Evolutionary conservation across 2,113 vertebrate genomes (phyloP).

Genomic region (Perca flavescens): DNA sequence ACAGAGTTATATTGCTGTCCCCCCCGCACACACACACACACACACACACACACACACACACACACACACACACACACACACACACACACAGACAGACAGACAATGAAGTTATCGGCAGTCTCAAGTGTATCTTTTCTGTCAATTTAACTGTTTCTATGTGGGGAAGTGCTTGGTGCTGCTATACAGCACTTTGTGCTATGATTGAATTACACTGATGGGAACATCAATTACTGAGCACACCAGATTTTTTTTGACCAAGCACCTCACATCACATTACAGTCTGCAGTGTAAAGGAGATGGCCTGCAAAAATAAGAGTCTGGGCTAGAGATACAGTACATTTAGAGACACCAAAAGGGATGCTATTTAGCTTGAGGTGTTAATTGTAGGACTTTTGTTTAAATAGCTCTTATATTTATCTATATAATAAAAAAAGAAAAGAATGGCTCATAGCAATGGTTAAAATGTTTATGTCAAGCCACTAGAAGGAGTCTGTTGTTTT

Average conservation of each 20-base stretch:
- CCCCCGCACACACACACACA: too few relatives aligned
- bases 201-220: slow-evolving; percentile 82
- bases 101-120: slow-evolving; percentile 70
- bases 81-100: slow-evolving; percentile 32
- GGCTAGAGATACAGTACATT: neutral
- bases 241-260: slow-evolving; percentile 57
- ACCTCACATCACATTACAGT: slow-evolving; percentile 64
- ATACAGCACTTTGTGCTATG: slow-evolving; percentile 75
- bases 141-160: slow-evolving; percentile 75
- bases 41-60: slow-evolving; percentile 18
- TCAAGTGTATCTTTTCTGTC: slow-evolving; percentile 80
- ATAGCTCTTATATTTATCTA: too few relatives aligned
- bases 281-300: slow-evolving; percentile 24
- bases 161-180: slow-evolving; percentile 75
- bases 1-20: slow-evolving; percentile 41
- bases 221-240: slow-evolving; percentile 73
- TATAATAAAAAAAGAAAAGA: too few relatives aligned
- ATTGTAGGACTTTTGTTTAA: neutral
- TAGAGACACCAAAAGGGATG: slow-evolving; percentile 17
- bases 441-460: too few relatives aligned
- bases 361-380: slow-evolving; percentile 15
- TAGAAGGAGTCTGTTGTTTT: neutral
- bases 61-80: slow-evolving; percentile 21
- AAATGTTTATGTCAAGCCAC: neutral
- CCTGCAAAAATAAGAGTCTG: slow-evolving; percentile 39